Base-by-base conservation (phyloP, 1,140 invertebrate species). In the Helicorthomorpha holstii region DNA sequence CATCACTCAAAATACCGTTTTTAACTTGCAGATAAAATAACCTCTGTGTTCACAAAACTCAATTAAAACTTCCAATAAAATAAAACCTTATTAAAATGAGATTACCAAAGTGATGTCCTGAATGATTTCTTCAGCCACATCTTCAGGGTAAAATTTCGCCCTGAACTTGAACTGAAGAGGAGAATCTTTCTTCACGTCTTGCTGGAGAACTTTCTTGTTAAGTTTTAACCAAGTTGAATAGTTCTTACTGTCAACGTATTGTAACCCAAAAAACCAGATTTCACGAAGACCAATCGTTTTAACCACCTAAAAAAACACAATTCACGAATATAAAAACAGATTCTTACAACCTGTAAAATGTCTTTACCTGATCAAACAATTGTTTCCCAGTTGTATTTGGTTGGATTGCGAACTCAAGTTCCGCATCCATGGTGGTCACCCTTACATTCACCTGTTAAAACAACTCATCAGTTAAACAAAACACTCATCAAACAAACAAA, bases 391-490 rank as follows among this genome's bases (percentile, higher is more conserved):
- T 98, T 55, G 96, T 99, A 63, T 85, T 94, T 65, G 86, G 86
- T 79, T 98, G 95, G 80, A 99, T 99, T 69, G 94, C 91, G 78
- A 99, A 99, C 78, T 99, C 94, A 79, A 99, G 77, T 76, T 99
- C 96, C 61, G 96, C 95, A 76, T 99, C 96, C 92, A 99, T 98
- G 64, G 96, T 98, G 64, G 90, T 95, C 71, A 98, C 93, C 68
- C 93, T 84, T 59, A 98, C 93, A 76, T 97, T 97, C 77, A 93
- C 87, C 87, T 92, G 66, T 0, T 60, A 57, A 43, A 49, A 50
- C 54, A n/a, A 23, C 44, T 29, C 1, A 2, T 46, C 44, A 52
- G n/a, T n/a, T n/a, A n/a, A n/a, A n/a, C n/a, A n/a, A n/a, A 23
- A 23, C 49, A 27, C 49, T 50, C 22, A 43, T 25, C 44, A 24